Percentiles rank a stretch among this genome's conserved stretches.
Evolutionary conservation across 2,888 invertebrate species (phyloP).

Genomic region (Metallyticus violacea): DNA sequence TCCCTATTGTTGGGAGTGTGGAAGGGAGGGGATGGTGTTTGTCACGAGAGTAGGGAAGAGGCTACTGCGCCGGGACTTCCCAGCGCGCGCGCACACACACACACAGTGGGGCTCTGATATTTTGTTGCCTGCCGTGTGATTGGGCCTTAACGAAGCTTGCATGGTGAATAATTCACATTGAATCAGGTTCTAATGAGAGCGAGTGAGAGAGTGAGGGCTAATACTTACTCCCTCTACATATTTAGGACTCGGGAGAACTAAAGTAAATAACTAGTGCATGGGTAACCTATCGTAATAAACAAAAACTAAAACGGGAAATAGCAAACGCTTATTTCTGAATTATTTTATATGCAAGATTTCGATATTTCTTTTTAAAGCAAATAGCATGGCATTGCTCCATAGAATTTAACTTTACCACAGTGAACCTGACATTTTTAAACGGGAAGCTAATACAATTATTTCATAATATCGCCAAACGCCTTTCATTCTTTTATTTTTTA

Average conservation of each 20-base stretch:
- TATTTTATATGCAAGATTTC: too few species aligned
- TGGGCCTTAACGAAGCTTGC: conserved; percentile 19
- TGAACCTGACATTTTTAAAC: too few species aligned
- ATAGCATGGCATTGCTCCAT: too few species aligned
- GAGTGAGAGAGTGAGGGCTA: not conserved
- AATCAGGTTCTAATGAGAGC: conserved; percentile 15
- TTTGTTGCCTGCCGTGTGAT: conserved; percentile 14
- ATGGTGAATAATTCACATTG: conserved; percentile 18
- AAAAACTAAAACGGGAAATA: too few species aligned
- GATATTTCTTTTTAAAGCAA: too few species aligned
- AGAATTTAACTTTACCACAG: too few species aligned
- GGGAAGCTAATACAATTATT: too few species aligned
- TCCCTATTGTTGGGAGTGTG: conserved; percentile 12
- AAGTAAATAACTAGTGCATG: not conserved
- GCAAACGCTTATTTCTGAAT: not conserved
- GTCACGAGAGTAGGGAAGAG: not conserved
- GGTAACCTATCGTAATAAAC: not conserved
- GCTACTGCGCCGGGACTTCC: not conserved
- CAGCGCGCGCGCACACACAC: too few species aligned
- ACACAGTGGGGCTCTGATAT: not conserved
- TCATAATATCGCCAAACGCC: too few species aligned
- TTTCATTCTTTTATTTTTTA: too few species aligned
- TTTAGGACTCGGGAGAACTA: too few species aligned
- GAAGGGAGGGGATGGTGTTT: not conserved
- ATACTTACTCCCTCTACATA: too few species aligned